Percentiles rank a stretch among this genome's conserved stretches.
These are phyloP conservation scores for Drosophila peninsularis DNA, from an alignment of 2,888 invertebrate species.

Conservation along the genomic window DNA sequence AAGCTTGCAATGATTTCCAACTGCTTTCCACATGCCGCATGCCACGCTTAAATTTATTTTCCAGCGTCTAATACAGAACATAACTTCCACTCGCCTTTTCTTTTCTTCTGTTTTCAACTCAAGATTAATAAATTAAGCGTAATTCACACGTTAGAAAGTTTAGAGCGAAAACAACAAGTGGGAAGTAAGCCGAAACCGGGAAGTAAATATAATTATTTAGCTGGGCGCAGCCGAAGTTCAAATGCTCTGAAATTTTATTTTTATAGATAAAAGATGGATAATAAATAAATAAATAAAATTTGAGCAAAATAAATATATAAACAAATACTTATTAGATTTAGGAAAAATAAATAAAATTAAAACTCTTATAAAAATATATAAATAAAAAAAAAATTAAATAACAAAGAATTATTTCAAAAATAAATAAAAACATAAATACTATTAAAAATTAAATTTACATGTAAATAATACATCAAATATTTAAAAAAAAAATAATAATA, in stretches of 20 bases:
- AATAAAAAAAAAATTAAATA: no score
- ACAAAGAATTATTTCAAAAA: no score
- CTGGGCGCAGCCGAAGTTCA: background rate
- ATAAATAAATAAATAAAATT: background rate
- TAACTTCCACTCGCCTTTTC: slow-evolving; percentile 25
- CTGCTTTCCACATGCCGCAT: slow-evolving; percentile 24
- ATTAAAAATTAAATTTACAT: no score
- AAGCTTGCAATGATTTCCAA: slow-evolving; percentile 50
- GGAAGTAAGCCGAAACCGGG: slow-evolving; percentile 4
- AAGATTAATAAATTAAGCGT: slow-evolving; percentile 57
- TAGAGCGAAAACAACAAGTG: background rate
- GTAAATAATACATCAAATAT: no score
- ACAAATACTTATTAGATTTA: no score
- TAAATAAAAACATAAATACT: no score
- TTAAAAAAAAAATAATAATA: no score
- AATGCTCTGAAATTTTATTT: slow-evolving; percentile 17
- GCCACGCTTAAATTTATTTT: slow-evolving; percentile 44
- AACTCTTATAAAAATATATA: no score
- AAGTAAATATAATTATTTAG: background rate
- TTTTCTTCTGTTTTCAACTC: background rate
- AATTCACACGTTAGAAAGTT: slow-evolving; percentile 42
- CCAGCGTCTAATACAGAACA: slow-evolving; percentile 40
- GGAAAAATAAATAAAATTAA: no score
- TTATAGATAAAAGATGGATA: background rate
- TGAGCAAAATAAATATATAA: background rate